Percentiles rank a stretch among this genome's conserved stretches.
These are phyloP conservation scores for Xylota segnis DNA, from an alignment of 2,888 invertebrate species.

Conservation along the genomic window DNA sequence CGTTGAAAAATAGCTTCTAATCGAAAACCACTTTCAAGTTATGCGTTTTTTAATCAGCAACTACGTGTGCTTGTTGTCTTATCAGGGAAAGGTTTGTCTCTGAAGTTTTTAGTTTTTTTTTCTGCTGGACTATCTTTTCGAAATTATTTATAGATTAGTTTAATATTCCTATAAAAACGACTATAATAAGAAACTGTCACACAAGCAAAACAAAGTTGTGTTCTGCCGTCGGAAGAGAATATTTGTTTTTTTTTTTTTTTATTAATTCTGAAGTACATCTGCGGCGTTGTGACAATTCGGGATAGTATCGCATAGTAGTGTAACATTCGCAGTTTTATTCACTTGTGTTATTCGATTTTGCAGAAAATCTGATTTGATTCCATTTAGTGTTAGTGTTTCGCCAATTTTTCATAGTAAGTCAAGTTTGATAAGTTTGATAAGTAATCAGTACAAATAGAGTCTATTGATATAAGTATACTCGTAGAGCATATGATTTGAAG, in stretches of 20 bases:
- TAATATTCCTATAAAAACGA: slow-evolving; percentile 54
- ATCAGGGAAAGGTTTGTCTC: slow-evolving; percentile 30
- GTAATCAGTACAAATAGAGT: not conserved
- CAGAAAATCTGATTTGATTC: not conserved
- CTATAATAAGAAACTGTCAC: slow-evolving; percentile 38
- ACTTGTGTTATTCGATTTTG: not conserved
- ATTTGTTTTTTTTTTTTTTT: not conserved
- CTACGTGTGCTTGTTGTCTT: slow-evolving; percentile 10
- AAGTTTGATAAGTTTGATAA: slow-evolving; percentile 5
- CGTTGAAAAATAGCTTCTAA: not conserved
- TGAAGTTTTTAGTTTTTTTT: slow-evolving; percentile 9
- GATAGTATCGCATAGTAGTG: slow-evolving; percentile 5
- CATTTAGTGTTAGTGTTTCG: not conserved
- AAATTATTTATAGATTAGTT: slow-evolving; percentile 66
- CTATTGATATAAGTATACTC: not conserved
- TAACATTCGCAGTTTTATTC: not conserved
- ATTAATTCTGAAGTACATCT: slow-evolving; percentile 30
- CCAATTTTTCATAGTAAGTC: slow-evolving; percentile 1
- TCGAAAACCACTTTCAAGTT: not conserved
- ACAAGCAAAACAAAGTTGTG: slow-evolving; percentile 39
- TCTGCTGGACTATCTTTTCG: slow-evolving; percentile 13
- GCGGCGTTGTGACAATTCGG: slow-evolving; percentile 31
- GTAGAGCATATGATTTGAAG: not conserved
- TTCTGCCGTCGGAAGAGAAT: slow-evolving; percentile 51
- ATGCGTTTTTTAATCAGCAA: not conserved